Evolutionary conservation across 2,888 invertebrate genomes (phyloP), one percentile per base, ranked within the genome.

Genomic region (Dasysyrphus tricinctus): DNA sequence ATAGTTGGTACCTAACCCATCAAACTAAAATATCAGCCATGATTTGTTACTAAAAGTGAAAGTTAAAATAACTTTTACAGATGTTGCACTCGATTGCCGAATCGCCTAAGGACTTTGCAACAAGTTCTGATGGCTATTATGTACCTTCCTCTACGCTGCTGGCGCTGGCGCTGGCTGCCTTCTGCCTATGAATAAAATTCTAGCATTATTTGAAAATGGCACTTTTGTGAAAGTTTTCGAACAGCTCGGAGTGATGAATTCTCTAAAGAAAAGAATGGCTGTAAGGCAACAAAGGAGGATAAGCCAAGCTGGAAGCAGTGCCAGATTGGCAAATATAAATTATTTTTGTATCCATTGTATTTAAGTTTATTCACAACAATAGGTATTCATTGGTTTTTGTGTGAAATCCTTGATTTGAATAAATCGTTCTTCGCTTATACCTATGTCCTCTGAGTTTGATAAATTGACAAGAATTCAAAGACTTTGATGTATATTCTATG

Each of bases 81-180:
- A 82, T 67, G 57, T 67, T 78, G 57, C 82, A 82, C 78, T 82
- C 78, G 73, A 73, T 82, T 73, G 73, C 59, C 42, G 14, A 76
- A 76, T 63, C 32, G 56, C 67, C 67, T 29, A 11, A 54, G 69
- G 80, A 61, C 54, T 29, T 74, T 69, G 72, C 75, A 80, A 80
- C 74, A 69, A 80, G 61, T 54, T 59, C 42, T 39, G 39, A 12
- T 61, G 61, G 24, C 14, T 42, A 42, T 16, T 61, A 19, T n/a
- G n/a, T 37, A 24, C 3, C 32, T 29, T 32, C 32, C 54, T 54
- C 29, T 14, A 29, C 29, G 14, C 29, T 29, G 5, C n/a, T n/a
- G n/a, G n/a, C n/a, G n/a, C n/a, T n/a, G n/a, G n/a, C 24, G 0
- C 1, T 49, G 24, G 2, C 24, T 24, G 24, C 24, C 24, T 24